A percentile compares a stretch with the other conserved stretches of the same genome.
These are phyloP conservation scores for Listronotus bonariensis DNA, from an alignment of 1,140 invertebrate species.

Conservation along the genomic window DNA sequence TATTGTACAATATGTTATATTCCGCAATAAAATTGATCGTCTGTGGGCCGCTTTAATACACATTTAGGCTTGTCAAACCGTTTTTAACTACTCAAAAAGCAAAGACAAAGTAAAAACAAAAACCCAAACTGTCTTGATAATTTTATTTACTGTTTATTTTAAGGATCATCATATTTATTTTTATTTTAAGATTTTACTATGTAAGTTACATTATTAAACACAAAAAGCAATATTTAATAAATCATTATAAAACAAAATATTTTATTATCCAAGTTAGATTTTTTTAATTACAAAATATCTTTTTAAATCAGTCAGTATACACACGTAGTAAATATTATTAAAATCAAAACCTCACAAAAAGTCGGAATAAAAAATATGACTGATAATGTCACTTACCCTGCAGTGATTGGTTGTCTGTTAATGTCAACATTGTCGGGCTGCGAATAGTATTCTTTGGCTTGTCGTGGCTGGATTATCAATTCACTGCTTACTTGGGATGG, in stretches of 20 bases:
- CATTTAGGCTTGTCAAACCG: too few relatives aligned
- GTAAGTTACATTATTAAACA: constrained; percentile 9
- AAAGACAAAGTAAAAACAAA: not conserved
- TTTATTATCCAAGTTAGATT: constrained; percentile 17
- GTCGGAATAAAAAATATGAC: not conserved
- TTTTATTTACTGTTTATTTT: constrained; percentile 4
- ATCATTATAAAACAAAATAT: constrained; percentile 3
- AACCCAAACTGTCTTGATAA: constrained; percentile 31
- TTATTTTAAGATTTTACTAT: not conserved
- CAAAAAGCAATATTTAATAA: constrained; percentile 9
- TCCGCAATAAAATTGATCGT: too few relatives aligned
- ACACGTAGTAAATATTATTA: constrained; percentile 3
- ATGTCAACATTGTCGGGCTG: constrained; percentile 83
- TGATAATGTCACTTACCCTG: constrained; percentile 75
- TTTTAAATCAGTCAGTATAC: not conserved
- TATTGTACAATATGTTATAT: too few relatives aligned
- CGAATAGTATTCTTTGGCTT: constrained; percentile 56
- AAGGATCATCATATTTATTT: not conserved
- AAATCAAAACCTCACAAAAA: constrained; percentile 1
- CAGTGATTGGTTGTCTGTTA: constrained; percentile 79
- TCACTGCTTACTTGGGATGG: constrained; percentile 57
- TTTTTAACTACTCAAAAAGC: too few relatives aligned
- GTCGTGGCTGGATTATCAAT: constrained; percentile 58
- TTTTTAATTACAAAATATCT: not conserved
- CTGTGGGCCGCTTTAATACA: too few relatives aligned